Evolutionary conservation across 2,888 invertebrate species (phyloP), one percentile per base, ranked within the genome.

Genomic region (Lasioglossum lativentre): DNA sequence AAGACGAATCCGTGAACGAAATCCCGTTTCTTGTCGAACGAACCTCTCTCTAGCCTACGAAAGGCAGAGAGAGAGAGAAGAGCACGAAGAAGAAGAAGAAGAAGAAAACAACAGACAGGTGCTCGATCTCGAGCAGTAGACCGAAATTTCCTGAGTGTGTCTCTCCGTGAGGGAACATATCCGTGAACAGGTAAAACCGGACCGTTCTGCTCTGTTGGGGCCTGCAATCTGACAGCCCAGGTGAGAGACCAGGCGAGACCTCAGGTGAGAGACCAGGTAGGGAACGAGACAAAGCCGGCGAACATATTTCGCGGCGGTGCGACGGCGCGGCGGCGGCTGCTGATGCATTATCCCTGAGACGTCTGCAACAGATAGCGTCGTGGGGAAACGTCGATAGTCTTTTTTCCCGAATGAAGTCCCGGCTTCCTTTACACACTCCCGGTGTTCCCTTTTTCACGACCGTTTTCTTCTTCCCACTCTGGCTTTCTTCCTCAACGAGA

Each of bases 291-390:
- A 79, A 75, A 85, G 83, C 78, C 59, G 82, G 78, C 59, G 73
- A 86, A 89, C 86, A 90, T 89, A 90, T 90, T 88, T 87, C 82
- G 70, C 78, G 81, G 70, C 80, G 80, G 52, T 34, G 34, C 3
- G 34, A 3, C 34, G n/a, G n/a, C n/a, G n/a, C n/a, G n/a, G 34
- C 34, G 34, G 70, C 80, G 81, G 52, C 3, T 10, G 88, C 86
- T 86, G 89, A 90, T 89, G 90, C 91, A 90, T 90, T 91, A 90
- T 91, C 89, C 86, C 91, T 80, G 77, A 87, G 89, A 87, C 87
- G 89, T 88, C 88, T 87, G 83, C 85, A 85, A 89, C 88, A 90
- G 91, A 91, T 90, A 91, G 90, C 80, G 82, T 88, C 88, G 88
- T 83, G 85, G 84, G 86, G 87, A 80, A 90, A 90, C 87, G 90